Evolutionary conservation across 2,113 vertebrate genomes (phyloP).

Genomic region (Anhinga anhinga): DNA sequence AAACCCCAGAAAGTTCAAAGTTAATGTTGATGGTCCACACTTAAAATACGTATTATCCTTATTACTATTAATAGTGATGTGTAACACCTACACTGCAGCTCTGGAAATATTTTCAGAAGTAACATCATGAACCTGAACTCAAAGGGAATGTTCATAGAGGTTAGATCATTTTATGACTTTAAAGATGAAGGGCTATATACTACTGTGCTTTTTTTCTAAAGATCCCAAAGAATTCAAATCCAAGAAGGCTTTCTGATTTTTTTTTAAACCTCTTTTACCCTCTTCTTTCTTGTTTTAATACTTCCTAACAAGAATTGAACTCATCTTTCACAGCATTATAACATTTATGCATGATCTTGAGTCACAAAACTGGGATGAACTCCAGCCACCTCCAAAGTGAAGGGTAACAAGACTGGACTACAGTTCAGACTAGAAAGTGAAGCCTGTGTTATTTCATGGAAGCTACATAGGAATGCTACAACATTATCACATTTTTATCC

Average conservation of each 20-base stretch:
- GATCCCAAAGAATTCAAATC: background rate
- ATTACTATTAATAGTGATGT: background rate
- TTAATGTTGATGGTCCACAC: background rate
- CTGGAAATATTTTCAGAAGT: background rate
- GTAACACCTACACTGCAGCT: background rate
- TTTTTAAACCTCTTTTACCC: background rate
- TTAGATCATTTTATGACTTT: background rate
- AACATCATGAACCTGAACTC: background rate
- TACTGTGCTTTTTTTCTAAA: background rate
- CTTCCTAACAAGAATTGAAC: background rate
- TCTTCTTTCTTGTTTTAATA: background rate
- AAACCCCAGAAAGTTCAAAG: background rate
- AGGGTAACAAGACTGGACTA: background rate
- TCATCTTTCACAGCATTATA: background rate
- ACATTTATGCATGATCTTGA: background rate
- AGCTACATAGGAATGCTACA: background rate
- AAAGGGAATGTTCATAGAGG: background rate
- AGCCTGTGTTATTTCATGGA: background rate
- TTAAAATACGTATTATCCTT: background rate
- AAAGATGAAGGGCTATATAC: background rate
- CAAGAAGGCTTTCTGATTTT: background rate
- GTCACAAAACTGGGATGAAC: background rate
- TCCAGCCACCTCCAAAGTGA: background rate
- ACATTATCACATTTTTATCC: background rate
- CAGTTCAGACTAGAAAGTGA: background rate